Base-by-base conservation (phyloP, 2,888 invertebrate species). In the Leptinotarsa tumamoca region DNA sequence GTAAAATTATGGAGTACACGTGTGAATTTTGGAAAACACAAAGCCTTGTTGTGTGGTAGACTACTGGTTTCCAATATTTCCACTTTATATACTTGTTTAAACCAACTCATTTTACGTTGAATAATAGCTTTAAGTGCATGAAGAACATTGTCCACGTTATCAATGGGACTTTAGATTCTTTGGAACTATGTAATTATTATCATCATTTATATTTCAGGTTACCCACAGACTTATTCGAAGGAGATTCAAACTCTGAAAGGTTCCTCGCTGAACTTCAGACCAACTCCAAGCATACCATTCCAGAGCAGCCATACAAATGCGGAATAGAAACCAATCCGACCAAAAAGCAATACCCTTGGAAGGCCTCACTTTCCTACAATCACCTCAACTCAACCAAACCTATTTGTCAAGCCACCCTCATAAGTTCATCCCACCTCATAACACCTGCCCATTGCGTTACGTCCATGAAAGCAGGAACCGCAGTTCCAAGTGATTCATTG, bases 381-480 rank as follows among this genome's bases (percentile, higher is more conserved):
- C 54, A 70, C 14, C 68, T 78, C 33, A 74, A 78, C 27, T 72
- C 51, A 10, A 76, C 79, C 27, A 66, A 74, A 49, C 77, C 78
- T 33, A 66, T 74, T 13, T 84, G 84, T 67, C 82, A 80, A 63
- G 84, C 80, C 10, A 82, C 79, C 54, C 75, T 84, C 17, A 80
- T 84, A 27, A 77, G 80, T 21, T 76, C 81, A 10, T 73, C 69
- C 21, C 78, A 82, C 70, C 72, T 84, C 18, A 51, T 83, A 50
- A 82, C 83, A 17, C 67, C 83, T 23, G 84, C 83, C n/a, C 84
- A 84, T 74, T 84, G 84, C 69, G 83, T 84, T 14, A 82, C 83
- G n/a, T 81, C 78, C 67, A 78, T 76, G 72, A 77, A 79, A 51
- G 73, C 77, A 1, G 74, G 75, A 70, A 51, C 68, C 14, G 43